Evolutionary conservation across 2,113 vertebrate genomes (phyloP).

Genomic region (Sarotherodon lohbergeri): DNA sequence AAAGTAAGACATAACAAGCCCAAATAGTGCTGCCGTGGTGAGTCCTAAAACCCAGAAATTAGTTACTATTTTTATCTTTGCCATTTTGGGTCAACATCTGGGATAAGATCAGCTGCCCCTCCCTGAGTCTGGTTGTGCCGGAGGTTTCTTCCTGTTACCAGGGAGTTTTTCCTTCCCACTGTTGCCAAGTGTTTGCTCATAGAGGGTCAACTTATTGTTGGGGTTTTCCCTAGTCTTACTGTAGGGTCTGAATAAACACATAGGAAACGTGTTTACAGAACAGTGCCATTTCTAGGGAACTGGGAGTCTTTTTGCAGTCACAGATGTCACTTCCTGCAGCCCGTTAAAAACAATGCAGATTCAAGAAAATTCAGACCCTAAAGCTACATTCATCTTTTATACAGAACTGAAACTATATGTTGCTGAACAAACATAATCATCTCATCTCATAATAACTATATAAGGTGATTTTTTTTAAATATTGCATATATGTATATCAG

Average conservation of each 20-base stretch:
- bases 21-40: not conserved
- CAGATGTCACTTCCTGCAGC: not conserved
- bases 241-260: not conserved
- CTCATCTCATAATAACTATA: not conserved
- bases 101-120: not conserved
- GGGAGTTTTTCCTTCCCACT: not conserved
- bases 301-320: not conserved
- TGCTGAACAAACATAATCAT: not conserved
- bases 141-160: not conserved
- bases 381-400: not conserved
- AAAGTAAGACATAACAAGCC: not conserved
- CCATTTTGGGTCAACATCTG: not conserved
- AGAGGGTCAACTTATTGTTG: not conserved
- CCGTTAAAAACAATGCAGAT: not conserved
- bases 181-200: not conserved
- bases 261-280: not conserved
- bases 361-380: not conserved
- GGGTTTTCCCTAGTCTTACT: not conserved
- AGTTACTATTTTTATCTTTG: not conserved
- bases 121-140: not conserved
- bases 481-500: not conserved
- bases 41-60: not conserved
- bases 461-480: not conserved
- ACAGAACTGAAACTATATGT: not conserved
- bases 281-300: not conserved